Base-by-base conservation (phyloP, 1,140 invertebrate species). In the Grapholita molesta region DNA sequence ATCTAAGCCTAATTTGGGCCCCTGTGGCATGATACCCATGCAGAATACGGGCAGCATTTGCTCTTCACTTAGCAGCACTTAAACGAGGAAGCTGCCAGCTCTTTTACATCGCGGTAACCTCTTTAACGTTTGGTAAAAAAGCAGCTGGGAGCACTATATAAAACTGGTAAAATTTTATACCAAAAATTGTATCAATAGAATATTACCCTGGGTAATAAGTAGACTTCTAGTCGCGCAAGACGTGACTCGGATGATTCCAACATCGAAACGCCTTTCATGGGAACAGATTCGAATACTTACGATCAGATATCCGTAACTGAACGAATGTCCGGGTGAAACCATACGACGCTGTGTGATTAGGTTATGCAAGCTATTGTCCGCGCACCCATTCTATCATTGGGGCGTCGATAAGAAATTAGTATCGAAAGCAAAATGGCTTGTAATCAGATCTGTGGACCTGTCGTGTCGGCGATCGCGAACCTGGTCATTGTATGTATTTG, bases 211-310 rank as follows among this genome's bases (percentile, higher is more conserved):
- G n/a, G n/a, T n/a, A n/a, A n/a, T n/a, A n/a, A n/a, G n/a, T n/a
- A n/a, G 8, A 12, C 8, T 57, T 57, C 23, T 35, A 25, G 61
- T 77, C 71, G 68, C 67, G 70, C 42, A 67, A 68, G 15, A 15
- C 65, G 67, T 71, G 72, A 75, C 76, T 70, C 64, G 25, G 25
- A 28, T 8, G 25, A 61, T 15, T 61, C 24, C 24, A 61, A 61
- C 55, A 61, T 61, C 55, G 7, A 32, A 66, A 48, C 30, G 65
- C 48, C 74, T 74, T 55, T 73, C 71, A 82, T 82, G 75, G 74
- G 76, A 82, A 77, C 65, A 48, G 35, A 18, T 48, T 23, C 24
- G 15, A 42, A 24, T 25, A 64, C 25, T 30, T 32, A 42, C 28
- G 57, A 71, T 71, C 64, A 69, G 66, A 70, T 42, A 66, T 68